These are phyloP conservation scores for Drosophila hamatofila DNA, from an alignment of 2,888 invertebrate species.

Conservation along the genomic window DNA sequence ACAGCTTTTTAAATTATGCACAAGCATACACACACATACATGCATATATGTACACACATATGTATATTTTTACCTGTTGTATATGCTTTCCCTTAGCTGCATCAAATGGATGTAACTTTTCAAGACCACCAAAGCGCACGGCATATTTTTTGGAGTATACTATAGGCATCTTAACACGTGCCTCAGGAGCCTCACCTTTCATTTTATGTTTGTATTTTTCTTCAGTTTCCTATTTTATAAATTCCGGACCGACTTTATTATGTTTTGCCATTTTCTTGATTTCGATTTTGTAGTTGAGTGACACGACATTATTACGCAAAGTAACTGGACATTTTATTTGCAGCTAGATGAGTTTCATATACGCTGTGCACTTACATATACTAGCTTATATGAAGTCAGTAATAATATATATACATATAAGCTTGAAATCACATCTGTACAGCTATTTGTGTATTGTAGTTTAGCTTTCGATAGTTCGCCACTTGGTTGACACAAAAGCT, in stretches of 20 bases:
- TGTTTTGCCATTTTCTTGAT: not conserved
- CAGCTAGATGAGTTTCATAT: not conserved
- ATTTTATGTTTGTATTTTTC: not conserved
- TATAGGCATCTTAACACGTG: slow-evolving; percentile 88
- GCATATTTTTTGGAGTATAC: slow-evolving; percentile 92
- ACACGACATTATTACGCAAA: slow-evolving; percentile 2
- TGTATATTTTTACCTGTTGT: slow-evolving; percentile 86
- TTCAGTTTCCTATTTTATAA: not conserved
- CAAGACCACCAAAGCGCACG: slow-evolving; percentile 92
- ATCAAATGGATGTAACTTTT: slow-evolving; percentile 95
- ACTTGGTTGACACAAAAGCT: not conserved
- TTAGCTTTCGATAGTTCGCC: not conserved
- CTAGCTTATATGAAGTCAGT: not conserved
- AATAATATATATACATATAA: not conserved
- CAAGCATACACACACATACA: not conserved
- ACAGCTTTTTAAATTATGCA: not conserved
- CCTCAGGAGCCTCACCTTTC: slow-evolving; percentile 29
- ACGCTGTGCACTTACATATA: not conserved
- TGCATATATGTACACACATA: not conserved
- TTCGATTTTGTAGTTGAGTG: slow-evolving; percentile 6
- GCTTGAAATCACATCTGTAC: not conserved
- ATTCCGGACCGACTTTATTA: not conserved
- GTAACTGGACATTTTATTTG: not conserved
- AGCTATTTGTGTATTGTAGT: not conserved
- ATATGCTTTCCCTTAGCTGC: slow-evolving; percentile 94